A percentile compares a stretch with the other conserved stretches of the same genome.
phyloP scores from a whole-genome alignment of 2,888 invertebrate species.

The Netelia melanura region DNA sequence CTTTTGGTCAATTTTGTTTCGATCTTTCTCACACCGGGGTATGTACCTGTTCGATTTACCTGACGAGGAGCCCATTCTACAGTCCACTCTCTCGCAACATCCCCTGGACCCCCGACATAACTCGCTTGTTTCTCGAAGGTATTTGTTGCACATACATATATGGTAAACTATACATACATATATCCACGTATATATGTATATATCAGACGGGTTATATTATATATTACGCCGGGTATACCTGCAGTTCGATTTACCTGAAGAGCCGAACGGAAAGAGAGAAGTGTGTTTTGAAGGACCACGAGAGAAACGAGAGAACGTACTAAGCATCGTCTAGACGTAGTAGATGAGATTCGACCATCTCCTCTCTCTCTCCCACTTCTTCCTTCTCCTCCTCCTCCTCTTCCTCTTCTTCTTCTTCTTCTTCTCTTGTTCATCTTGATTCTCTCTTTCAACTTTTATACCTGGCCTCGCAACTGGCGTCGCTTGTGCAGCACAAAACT shows the following conservation, averaged over 20 bases:
- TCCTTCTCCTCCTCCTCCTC: conserved; percentile 7
- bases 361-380: conserved; percentile 3
- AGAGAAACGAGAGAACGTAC: conserved; percentile 32
- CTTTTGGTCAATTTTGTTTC: conserved; percentile 45
- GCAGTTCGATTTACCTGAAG: conserved; percentile 60
- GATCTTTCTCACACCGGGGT: conserved; percentile 63
- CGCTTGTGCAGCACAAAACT: conserved; percentile 51
- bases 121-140: conserved; percentile 34
- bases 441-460: conserved; percentile 74
- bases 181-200: neutral
- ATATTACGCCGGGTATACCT: conserved; percentile 57
- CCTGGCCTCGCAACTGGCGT: conserved; percentile 73
- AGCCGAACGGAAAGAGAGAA: conserved; percentile 3
- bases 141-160: conserved; percentile 26
- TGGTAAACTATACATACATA: neutral
- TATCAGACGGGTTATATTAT: conserved; percentile 44
- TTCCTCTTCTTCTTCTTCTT: conserved; percentile 4
- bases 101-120: conserved; percentile 39
- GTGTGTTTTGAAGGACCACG: conserved; percentile 30
- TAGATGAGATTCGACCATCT: conserved; percentile 53
- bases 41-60: conserved; percentile 71
- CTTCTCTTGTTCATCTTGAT: conserved; percentile 19
- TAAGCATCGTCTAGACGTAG: conserved; percentile 51
- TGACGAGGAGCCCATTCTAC: conserved; percentile 57
- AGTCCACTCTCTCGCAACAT: conserved; percentile 30